Conservation (phyloP, 2,113 vertebrate species). For the Dromaius novaehollandiae region DNA sequence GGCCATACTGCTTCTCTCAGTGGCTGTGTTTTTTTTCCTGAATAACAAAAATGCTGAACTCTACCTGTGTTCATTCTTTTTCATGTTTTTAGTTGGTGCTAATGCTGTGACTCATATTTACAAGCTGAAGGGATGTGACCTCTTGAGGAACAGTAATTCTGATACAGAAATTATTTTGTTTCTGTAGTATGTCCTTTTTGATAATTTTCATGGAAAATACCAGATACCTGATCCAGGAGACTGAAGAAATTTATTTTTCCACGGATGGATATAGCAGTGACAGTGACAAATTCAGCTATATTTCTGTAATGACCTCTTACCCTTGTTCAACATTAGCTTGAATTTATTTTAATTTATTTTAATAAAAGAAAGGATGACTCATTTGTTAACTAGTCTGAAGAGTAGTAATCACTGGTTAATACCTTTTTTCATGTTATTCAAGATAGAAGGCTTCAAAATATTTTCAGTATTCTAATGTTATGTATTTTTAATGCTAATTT, state of each 20-base stretch:
- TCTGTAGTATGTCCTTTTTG: not conserved
- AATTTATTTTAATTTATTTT: not conserved
- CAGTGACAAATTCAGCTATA: not conserved
- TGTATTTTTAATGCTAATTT: not conserved
- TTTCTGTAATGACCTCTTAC: not conserved
- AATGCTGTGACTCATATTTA: not conserved
- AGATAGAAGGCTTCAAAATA: not conserved
- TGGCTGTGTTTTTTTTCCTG: not conserved
- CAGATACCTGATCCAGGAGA: not conserved
- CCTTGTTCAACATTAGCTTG: not conserved
- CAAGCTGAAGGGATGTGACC: not conserved
- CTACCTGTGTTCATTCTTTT: not conserved
- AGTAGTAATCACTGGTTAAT: not conserved
- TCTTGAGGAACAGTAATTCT: not conserved
- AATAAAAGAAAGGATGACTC: not conserved
- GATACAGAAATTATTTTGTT: not conserved
- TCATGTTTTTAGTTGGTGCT: not conserved
- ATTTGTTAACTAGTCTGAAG: not conserved
- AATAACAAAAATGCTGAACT: not conserved
- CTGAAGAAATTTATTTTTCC: not conserved
- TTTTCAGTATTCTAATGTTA: not conserved
- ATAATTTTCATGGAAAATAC: not conserved
- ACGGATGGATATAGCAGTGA: not conserved
- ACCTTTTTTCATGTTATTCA: not conserved
- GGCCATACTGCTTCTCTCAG: not conserved